Evolutionary conservation across 2,797 vertebrate genomes (phyloP), one percentile per base, ranked within the genome.

Genomic region (Novumbra hubbsi): DNA sequence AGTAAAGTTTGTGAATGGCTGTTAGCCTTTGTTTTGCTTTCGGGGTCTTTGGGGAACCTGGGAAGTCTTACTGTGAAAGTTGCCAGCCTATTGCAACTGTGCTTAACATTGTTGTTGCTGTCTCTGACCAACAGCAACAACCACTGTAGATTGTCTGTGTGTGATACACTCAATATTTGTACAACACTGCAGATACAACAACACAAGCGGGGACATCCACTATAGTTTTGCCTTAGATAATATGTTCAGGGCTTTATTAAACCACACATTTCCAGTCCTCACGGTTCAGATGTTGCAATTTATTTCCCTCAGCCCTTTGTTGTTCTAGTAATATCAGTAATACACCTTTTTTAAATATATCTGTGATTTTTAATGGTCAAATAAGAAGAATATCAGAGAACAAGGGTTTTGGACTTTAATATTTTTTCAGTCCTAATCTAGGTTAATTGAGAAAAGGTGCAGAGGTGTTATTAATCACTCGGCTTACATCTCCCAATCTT

Each of bases 221-320:
- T 50, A 8, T 27, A 86, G 52, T 82, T 92, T 88, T 90, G 87
- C 91, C 86, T 86, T 90, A 86, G 89, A 83, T 87, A 80, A 68
- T 69, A 81, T 83, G 79, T 84, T 87, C 89, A 84, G 85, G 88
- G 85, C 88, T 89, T 87, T 38, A 38, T 45, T 45, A 12, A 45
- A 7, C 41, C 11, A 12, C 9, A 8, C 7, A 45, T 45, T 45
- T 45, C 41, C 41, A 45, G 41, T 45, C 41, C 6, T 45, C 11
- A 12, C 11, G 6, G 41, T 45, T 45, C 41, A 45, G 6, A 7
- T 45, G 6, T 45, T 45, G 11, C 41, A 45, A 4, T 45, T 45
- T 45, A 2, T 45, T 7, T 7, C 3, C 9, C 41, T 8, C 9
- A 8, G 41, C 41, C 3, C 6, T 45, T 45, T 8, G 7, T 38